phyloP scores from a whole-genome alignment of 2,113 vertebrate genomes.

The Puffinus mauretanicus region DNA sequence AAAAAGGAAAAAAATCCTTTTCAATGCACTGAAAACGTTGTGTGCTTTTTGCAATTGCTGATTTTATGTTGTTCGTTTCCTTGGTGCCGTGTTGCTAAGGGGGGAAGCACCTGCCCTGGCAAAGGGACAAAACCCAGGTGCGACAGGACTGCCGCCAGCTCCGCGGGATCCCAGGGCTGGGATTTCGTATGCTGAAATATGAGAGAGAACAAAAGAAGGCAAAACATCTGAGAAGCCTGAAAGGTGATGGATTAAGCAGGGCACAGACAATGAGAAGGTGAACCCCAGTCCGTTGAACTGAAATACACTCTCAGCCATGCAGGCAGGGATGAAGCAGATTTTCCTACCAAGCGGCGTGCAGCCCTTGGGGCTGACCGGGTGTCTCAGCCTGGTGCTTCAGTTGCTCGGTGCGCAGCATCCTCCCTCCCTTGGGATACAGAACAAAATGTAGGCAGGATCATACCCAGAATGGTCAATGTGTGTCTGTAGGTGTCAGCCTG shows the following conservation, averaged over 20 bases:
- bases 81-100: not conserved
- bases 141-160: not conserved
- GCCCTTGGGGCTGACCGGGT: not conserved
- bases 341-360: not conserved
- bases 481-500: not conserved
- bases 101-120: not conserved
- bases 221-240: not conserved
- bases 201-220: not conserved
- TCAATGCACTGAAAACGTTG: rapidly evolving
- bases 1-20: not conserved
- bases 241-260: not conserved
- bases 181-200: rapidly evolving
- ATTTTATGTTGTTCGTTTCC: not conserved
- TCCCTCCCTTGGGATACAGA: not conserved
- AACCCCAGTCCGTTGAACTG: not conserved
- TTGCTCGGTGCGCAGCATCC: not conserved
- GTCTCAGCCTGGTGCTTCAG: not conserved
- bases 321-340: not conserved
- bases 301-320: not conserved
- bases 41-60: not conserved
- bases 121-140: not conserved
- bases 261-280: not conserved
- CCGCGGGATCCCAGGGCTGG: not conserved
- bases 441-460: not conserved
- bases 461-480: not conserved